A percentile compares a stretch with the other conserved stretches of the same genome.
These are phyloP conservation scores for Steatocranus sp. DNA, from an alignment of 2,797 vertebrate species.

Conservation along the genomic window DNA sequence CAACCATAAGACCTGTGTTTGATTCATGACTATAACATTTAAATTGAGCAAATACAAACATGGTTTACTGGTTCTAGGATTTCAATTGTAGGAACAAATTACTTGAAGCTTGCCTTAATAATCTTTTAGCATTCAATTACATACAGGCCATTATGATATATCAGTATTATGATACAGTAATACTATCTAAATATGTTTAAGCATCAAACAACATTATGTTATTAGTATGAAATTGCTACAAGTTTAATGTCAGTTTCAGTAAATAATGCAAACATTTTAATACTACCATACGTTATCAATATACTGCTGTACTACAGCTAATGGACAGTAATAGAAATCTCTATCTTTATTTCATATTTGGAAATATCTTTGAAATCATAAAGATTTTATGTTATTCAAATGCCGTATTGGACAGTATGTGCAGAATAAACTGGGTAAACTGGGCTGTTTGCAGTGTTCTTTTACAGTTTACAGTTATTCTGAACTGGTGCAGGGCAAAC, in stretches of 20 bases:
- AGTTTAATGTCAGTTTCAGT: neutral
- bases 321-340: neutral
- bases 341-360: neutral
- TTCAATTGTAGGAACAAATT: neutral
- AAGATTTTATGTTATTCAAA: neutral
- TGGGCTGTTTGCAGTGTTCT: neutral
- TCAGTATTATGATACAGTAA: neutral
- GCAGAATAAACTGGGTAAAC: neutral
- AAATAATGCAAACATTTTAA: neutral
- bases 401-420: neutral
- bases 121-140: neutral
- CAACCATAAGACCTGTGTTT: neutral
- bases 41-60: neutral
- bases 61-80: neutral
- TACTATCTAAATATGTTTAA: neutral
- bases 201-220: neutral
- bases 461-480: neutral
- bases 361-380: neutral
- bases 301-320: neutral
- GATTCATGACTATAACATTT: neutral
- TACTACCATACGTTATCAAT: neutral
- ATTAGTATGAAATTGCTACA: neutral
- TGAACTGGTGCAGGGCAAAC: neutral
- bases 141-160: neutral
- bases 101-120: neutral